Conservation (phyloP, 1,140 invertebrate species). For the Chionoecetes opilio region DNA sequence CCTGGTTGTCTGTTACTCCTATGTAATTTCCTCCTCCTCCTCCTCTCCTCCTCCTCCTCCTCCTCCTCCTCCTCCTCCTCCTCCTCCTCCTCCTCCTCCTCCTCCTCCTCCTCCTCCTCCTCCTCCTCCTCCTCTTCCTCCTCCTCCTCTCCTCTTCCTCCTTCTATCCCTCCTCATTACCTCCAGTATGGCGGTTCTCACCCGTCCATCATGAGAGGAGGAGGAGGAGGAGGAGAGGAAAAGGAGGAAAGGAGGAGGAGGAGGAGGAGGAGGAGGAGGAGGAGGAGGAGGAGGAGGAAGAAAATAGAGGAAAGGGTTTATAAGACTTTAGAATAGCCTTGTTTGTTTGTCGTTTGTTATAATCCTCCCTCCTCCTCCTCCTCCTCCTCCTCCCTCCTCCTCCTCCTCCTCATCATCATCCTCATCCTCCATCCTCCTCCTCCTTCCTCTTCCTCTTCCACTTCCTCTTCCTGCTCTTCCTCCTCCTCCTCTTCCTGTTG, state of each 20-base stretch:
- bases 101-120: slow-evolving; percentile 2
- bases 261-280: slow-evolving; percentile 8
- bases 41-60: slow-evolving; percentile 19
- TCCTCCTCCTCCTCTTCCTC: neutral
- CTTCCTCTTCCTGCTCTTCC: neutral
- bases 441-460: neutral
- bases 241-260: neutral
- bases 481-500: neutral
- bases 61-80: slow-evolving; percentile 14
- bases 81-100: slow-evolving; percentile 23
- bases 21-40: neutral
- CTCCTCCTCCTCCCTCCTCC: neutral
- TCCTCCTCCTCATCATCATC: neutral
- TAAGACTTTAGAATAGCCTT: neutral
- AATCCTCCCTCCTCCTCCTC: neutral
- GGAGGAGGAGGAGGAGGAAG: slow-evolving; percentile 7
- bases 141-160: neutral
- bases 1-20: too few relatives aligned
- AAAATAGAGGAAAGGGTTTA: neutral
- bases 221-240: neutral
- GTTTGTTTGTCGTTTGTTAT: neutral
- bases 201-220: neutral
- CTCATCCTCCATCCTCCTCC: neutral
- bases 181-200: neutral
- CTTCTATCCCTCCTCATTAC: neutral